phyloP scores from a whole-genome alignment of 1,140 invertebrate species.

The Drosophila guanche region DNA sequence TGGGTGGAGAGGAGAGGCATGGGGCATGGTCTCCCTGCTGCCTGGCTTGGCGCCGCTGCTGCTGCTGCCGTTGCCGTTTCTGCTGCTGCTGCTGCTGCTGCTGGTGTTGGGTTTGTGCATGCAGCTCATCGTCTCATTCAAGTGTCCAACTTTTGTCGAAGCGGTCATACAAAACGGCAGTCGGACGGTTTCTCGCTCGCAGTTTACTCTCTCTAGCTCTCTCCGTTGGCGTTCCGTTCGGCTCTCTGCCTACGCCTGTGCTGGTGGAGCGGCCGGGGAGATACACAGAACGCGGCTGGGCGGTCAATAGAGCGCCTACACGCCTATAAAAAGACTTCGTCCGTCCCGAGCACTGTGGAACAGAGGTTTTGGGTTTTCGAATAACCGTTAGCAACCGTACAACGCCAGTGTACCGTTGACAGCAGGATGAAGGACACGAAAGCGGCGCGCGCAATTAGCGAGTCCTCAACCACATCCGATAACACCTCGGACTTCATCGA shows the following conservation, averaged over 20 bases:
- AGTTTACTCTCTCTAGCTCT: slow-evolving; percentile 20
- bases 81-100: slow-evolving; percentile 48
- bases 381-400: slow-evolving; percentile 18
- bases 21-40: slow-evolving; percentile 30
- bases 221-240: slow-evolving; percentile 24
- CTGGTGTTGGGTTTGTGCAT: slow-evolving; percentile 67
- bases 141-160: slow-evolving; percentile 83
- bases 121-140: slow-evolving; percentile 82
- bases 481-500: slow-evolving; percentile 82
- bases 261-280: slow-evolving; percentile 19
- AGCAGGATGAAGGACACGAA: slow-evolving; percentile 71
- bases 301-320: slow-evolving; percentile 44
- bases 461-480: slow-evolving; percentile 80
- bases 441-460: slow-evolving; percentile 75
- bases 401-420: slow-evolving; percentile 10
- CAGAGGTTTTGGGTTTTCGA: slow-evolving; percentile 11
- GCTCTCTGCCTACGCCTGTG: slow-evolving; percentile 35
- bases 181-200: slow-evolving; percentile 43
- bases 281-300: slow-evolving; percentile 4
- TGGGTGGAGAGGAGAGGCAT: slow-evolving; percentile 3
- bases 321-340: slow-evolving; percentile 55
- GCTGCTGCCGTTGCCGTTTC: slow-evolving; percentile 34
- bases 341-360: slow-evolving; percentile 17
- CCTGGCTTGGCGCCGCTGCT: slow-evolving; percentile 47
- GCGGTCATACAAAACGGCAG: slow-evolving; percentile 76